Evolutionary conservation across 2,113 vertebrate genomes (phyloP), one percentile per base, ranked within the genome.

Genomic region (Ariopsis seemanni): DNA sequence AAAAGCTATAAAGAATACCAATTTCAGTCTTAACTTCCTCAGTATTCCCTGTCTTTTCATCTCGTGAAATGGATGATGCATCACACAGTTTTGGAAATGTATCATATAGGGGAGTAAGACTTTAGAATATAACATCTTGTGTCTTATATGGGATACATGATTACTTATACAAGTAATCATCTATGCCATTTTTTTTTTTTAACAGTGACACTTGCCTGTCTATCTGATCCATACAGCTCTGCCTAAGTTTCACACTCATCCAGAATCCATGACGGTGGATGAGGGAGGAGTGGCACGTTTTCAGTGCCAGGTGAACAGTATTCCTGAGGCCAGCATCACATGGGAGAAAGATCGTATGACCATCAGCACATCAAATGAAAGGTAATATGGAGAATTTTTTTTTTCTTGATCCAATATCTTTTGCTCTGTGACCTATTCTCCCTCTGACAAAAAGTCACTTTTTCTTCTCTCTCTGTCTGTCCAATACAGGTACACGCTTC

Each of bases 401-500:
- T 30, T 60, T 57, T 52, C 14, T 57, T 55, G 48, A 0, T 30
- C 4, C 62, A 27, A 71, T 77, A 18, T 30, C 25, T 42, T 69
- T 48, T 65, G 50, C 27, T 58, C 1, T 77, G 27, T n/a, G 30
- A 67, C n/a, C n/a, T 9, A 58, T 67, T 62, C 30, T 74, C n/a
- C n/a, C 57, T 60, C 58, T 67, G 12, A 60, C 22, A 79, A 52
- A 52, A 30, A 27, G 11, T 74, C 6, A 55, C 52, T 25, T 25
- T 7, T 78, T 65, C 27, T 78, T 1, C 18, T 42, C 5, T 60
- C 5, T 48, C 30, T 62, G 4, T 82, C 57, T 82, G 18, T 42
- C 57, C 12, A 60, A 52, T 4, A 6, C 92, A 96, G 96, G 91
- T 96, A 95, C 90, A 96, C 93, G 1, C 93, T 96, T 53, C 93